Conservation (phyloP, 2,888 invertebrate genomes). For the Mayetiola destructor region DNA sequence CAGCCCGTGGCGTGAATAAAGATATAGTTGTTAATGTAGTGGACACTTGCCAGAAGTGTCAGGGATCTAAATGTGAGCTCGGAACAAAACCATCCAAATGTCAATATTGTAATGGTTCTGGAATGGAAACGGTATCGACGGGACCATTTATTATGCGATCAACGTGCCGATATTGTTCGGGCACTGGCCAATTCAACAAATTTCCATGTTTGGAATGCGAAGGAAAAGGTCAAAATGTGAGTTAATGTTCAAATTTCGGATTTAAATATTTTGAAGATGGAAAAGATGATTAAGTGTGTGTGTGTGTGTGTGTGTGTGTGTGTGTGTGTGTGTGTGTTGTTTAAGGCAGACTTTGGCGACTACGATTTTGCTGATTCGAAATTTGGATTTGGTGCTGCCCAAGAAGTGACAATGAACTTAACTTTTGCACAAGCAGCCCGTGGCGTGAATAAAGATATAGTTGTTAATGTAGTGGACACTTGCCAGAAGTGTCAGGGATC, state of each 20-base stretch:
- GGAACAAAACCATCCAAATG: conserved; percentile 87
- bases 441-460: conserved; percentile 87
- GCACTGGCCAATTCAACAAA: conserved; percentile 73
- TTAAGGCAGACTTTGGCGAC: conserved; percentile 52
- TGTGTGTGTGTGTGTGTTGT: no score
- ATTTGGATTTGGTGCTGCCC: conserved; percentile 81
- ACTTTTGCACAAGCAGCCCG: conserved; percentile 89
- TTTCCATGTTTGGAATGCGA: conserved; percentile 84
- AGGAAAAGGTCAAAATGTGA: conserved; percentile 77
- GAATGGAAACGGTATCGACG: conserved; percentile 80
- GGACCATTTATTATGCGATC: conserved; percentile 96
- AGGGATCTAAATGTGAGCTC: conserved; percentile 69
- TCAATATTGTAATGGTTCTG: conserved; percentile 88
- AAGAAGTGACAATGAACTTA: conserved; percentile 82
- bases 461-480: conserved; percentile 80
- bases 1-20: conserved; percentile 90
- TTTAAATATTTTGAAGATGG: no score
- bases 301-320: no score
- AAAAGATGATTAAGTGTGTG: no score
- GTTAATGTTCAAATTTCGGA: no score
- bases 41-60: conserved; percentile 82
- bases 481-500: conserved; percentile 80
- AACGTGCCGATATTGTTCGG: conserved; percentile 76
- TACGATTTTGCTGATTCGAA: conserved; percentile 80
- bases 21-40: conserved; percentile 82